Base-by-base conservation (phyloP, 2,113 vertebrate species). In the Rhinolophus sinicus region DNA sequence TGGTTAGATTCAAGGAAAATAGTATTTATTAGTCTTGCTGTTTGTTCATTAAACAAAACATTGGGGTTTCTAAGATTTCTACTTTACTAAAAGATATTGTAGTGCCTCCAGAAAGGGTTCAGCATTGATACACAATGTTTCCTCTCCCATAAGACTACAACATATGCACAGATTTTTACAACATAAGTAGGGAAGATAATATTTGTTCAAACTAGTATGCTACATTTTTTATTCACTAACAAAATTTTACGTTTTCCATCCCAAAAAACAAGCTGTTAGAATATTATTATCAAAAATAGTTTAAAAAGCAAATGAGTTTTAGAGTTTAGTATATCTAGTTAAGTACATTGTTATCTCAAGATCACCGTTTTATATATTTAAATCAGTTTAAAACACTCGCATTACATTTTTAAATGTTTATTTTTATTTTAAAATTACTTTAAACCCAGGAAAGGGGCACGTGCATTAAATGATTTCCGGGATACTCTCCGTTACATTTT, bases 281-380 rank as follows among this genome's bases (percentile, higher is more conserved):
- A 90, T 88, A 89, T 87, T 38, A 40, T 16, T 75, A 33, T 69
- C 10, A 87, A 87, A 82, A 6, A 76, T 9, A 67, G 75, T 89
- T 83, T 94, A 52, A 52, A 65, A 88, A 88, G 18, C 18, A 91
- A 94, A 52, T 67, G 30, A 77, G 21, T 89, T 92, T 88, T 73
- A 83, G 15, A 50, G 1, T 47, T 52, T 89, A 38, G 12, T 19
- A 56, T 62, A 62, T 56, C 35, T 7, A 70, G 13, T 28, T n/a
- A 26, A 44, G 22, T 33, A 16, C 44, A 65, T 54, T 81, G 70
- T 93, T 6, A 62, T 40, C 64, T 44, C 14, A 77, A 86, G 30
- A 40, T 3, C 1, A 82, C 5, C 1, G 12, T 91, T 89, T 67
- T 82, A 9, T 50, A 26, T 52, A 62, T 16, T 76, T 90, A 87